Conservation (phyloP, 2,113 vertebrate species). For the Heterotis niloticus region DNA sequence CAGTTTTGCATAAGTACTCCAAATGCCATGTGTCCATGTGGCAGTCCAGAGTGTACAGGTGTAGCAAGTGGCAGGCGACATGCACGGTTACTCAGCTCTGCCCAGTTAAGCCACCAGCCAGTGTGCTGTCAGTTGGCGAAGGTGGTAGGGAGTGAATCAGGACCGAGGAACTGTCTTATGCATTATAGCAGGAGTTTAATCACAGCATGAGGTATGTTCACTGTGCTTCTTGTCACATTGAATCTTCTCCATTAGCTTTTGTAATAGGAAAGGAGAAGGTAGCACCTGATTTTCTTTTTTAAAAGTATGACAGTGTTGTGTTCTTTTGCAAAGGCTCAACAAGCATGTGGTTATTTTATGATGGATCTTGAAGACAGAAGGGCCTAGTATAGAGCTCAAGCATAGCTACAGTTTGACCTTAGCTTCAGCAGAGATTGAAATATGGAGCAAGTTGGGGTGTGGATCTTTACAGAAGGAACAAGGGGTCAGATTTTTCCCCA, state of each 20-base stretch:
- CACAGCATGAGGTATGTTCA: neutral
- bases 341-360: no score
- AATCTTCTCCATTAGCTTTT: no score
- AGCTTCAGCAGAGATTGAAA: no score
- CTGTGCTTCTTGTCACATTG: no score
- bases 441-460: no score
- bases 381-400: no score
- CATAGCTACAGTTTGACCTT: no score
- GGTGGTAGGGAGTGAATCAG: neutral
- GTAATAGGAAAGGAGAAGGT: no score
- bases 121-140: neutral
- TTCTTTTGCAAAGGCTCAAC: no score
- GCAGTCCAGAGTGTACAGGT: slow-evolving; percentile 30
- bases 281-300: neutral
- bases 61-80: slow-evolving; percentile 27
- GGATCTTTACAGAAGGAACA: neutral
- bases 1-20: slow-evolving; percentile 14
- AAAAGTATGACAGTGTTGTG: neutral
- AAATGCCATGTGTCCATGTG: neutral
- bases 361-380: no score
- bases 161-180: neutral
- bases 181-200: neutral
- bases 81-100: slow-evolving; percentile 52
- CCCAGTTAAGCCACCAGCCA: neutral
- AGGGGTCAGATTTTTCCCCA: neutral